Conservation (phyloP, 1,140 invertebrate genomes). For the Globodera rostochiensis region DNA sequence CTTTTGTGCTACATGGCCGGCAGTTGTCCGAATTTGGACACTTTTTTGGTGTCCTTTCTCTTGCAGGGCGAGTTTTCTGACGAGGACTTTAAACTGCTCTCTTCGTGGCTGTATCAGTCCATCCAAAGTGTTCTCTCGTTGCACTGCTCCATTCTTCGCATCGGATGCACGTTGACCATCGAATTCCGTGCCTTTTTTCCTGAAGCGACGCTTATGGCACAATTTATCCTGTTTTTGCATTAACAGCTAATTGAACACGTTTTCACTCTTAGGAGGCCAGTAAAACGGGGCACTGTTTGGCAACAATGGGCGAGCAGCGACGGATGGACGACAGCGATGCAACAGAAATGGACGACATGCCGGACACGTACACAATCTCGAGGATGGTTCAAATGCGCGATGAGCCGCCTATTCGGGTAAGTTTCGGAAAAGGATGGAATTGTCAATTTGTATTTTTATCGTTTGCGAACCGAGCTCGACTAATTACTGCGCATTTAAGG, state of each 20-base stretch:
- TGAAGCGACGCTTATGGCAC: slow-evolving; percentile 13
- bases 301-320: slow-evolving; percentile 17
- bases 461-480: neutral
- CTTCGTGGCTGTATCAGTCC: slow-evolving; percentile 9
- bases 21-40: slow-evolving; percentile 17
- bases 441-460: too few species aligned
- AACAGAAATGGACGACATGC: neutral
- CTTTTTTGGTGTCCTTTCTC: slow-evolving; percentile 4
- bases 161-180: slow-evolving; percentile 12
- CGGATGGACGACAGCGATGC: neutral
- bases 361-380: slow-evolving; percentile 20
- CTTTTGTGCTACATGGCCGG: neutral
- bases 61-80: slow-evolving; percentile 25
- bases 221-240: neutral
- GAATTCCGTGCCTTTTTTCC: slow-evolving; percentile 22
- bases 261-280: slow-evolving; percentile 8
- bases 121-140: slow-evolving; percentile 9
- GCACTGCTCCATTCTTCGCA: neutral
- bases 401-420: slow-evolving; percentile 12
- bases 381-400: slow-evolving; percentile 16
- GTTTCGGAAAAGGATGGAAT: neutral
- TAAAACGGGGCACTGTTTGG: slow-evolving; percentile 24
- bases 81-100: slow-evolving; percentile 19
- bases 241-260: neutral
- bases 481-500: neutral